These are phyloP conservation scores for Trichomalopsis sarcophagae DNA, from an alignment of 1,140 invertebrate genomes.

Conservation along the genomic window DNA sequence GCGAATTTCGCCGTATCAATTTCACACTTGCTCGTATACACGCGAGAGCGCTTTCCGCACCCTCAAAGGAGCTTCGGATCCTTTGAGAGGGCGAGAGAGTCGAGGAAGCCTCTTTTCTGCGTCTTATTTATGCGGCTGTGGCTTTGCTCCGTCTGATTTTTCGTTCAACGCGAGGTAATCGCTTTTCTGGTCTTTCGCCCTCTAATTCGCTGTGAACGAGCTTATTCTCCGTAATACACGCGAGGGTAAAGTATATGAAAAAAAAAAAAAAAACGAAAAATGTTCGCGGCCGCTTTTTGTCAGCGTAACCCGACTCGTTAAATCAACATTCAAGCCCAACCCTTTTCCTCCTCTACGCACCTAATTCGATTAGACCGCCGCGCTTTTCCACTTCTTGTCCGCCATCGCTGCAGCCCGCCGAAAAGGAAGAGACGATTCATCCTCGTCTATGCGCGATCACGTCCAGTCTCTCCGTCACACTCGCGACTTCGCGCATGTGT, in stretches of 20 bases:
- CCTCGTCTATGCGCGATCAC: background rate
- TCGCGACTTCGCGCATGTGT: too few relatives aligned
- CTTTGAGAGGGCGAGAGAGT: slow-evolving; percentile 66
- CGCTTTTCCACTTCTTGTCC: background rate
- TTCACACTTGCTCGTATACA: slow-evolving; percentile 68
- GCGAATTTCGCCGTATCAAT: slow-evolving; percentile 58
- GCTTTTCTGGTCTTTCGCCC: background rate
- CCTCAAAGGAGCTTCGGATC: slow-evolving; percentile 67
- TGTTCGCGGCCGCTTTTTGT: background rate
- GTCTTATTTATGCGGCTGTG: slow-evolving; percentile 38
- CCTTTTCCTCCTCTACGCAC: background rate
- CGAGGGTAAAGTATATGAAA: background rate
- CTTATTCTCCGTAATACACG: background rate
- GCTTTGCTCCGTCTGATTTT: slow-evolving; percentile 55
- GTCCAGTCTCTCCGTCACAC: background rate
- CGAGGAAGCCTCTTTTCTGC: slow-evolving; percentile 38
- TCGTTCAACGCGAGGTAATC: background rate
- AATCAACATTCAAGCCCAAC: background rate
- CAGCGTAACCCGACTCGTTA: too few relatives aligned
- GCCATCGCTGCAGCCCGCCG: background rate
- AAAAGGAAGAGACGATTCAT: background rate
- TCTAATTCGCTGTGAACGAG: background rate
- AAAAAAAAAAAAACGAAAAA: background rate
- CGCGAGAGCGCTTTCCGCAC: background rate
- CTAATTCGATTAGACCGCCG: background rate